phyloP scores from a whole-genome alignment of 1,140 invertebrate genomes.

The Scaptomyza graminum region DNA sequence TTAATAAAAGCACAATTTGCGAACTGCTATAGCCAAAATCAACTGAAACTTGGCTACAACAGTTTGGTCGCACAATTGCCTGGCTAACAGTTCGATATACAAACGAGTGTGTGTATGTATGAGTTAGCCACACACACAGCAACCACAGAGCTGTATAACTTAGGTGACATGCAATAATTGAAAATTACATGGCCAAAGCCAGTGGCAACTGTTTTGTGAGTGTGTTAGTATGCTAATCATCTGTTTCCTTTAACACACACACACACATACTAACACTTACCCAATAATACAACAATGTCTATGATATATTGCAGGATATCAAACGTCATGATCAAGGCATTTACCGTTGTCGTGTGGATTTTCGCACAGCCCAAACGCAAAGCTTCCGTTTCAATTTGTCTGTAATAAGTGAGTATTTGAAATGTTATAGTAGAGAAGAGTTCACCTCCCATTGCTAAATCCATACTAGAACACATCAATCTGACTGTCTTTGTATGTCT shows the following conservation, averaged over 20 bases:
- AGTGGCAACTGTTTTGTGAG: constrained; percentile 3
- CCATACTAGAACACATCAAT: neutral
- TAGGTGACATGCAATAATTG: constrained; percentile 73
- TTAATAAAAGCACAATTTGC: no score
- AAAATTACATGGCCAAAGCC: constrained; percentile 59
- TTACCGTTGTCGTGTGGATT: constrained; percentile 95
- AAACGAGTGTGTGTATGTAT: constrained; percentile 10
- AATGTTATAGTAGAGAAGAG: constrained; percentile 3
- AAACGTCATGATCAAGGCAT: constrained; percentile 93
- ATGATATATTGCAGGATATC: constrained; percentile 86
- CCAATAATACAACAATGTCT: constrained; percentile 41
- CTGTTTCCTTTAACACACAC: constrained; percentile 56
- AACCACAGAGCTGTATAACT: constrained; percentile 31
- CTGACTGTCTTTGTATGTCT: constrained; percentile 4
- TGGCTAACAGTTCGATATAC: neutral
- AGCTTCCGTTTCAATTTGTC: constrained; percentile 94
- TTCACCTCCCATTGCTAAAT: neutral
- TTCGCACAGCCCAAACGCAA: constrained; percentile 93
- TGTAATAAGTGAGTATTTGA: constrained; percentile 90
- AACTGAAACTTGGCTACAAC: neutral
- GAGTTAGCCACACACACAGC: constrained; percentile 14
- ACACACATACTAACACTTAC: neutral
- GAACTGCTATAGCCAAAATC: neutral
- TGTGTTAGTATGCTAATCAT: constrained; percentile 59
- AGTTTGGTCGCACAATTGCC: constrained; percentile 5